These are phyloP conservation scores for Aldabrachelys gigantea DNA, from an alignment of 2,113 vertebrate species.

Conservation along the genomic window DNA sequence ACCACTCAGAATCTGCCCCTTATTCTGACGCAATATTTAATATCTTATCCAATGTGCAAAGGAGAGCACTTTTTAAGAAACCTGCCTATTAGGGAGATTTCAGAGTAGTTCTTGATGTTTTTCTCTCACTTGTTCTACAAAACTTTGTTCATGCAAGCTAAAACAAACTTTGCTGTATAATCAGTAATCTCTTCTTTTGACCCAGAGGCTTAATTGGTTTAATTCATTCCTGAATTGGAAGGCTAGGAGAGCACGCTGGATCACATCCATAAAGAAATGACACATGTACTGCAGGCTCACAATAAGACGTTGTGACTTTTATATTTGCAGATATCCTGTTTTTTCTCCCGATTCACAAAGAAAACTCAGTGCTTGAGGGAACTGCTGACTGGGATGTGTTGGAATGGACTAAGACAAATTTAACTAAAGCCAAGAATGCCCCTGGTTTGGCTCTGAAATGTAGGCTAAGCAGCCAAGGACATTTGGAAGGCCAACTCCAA, in stretches of 20 bases:
- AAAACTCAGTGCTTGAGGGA: slow-evolving; percentile 63
- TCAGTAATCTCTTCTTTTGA: not conserved
- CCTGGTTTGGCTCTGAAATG: slow-evolving; percentile 62
- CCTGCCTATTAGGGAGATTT: not conserved
- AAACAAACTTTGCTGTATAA: not conserved
- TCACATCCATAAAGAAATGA: slow-evolving; percentile 21
- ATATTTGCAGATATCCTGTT: slow-evolving; percentile 68
- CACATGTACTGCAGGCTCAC: slow-evolving; percentile 27
- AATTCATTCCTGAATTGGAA: not conserved
- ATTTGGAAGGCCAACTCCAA: slow-evolving; percentile 54
- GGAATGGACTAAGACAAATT: slow-evolving; percentile 59
- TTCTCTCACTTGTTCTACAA: not conserved
- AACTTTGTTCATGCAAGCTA: not conserved
- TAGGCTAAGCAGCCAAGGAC: slow-evolving; percentile 56
- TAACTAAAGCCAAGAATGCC: slow-evolving; percentile 66
- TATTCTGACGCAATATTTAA: not conserved
- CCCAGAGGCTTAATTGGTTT: not conserved
- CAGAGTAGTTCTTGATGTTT: not conserved
- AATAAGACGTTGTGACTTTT: slow-evolving; percentile 38
- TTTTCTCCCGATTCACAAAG: slow-evolving; percentile 67
- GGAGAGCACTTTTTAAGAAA: not conserved
- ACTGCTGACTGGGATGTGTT: slow-evolving; percentile 49
- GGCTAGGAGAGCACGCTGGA: not conserved
- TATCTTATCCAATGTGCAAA: not conserved
- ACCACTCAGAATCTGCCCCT: not conserved